Conservation (phyloP, 2,797 vertebrate genomes). For the Sebastes steindachneri region DNA sequence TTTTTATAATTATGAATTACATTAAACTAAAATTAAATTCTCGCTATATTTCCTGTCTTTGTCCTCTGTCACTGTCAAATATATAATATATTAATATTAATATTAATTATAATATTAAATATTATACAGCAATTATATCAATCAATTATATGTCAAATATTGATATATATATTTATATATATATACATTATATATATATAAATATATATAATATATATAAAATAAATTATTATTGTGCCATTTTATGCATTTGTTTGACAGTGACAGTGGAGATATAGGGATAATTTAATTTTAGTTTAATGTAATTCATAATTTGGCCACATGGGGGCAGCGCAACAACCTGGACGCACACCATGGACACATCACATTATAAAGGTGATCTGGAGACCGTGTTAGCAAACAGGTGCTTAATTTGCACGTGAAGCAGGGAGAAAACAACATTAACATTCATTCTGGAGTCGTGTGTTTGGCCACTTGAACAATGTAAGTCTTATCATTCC, state of each 20-base stretch:
- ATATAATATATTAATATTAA: no score
- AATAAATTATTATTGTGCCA: no score
- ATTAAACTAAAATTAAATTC: background rate
- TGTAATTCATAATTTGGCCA: background rate
- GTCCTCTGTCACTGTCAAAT: no score
- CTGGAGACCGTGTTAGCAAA: rapidly evolving
- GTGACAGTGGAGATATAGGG: background rate
- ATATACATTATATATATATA: no score
- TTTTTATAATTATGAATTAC: background rate
- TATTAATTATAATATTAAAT: no score
- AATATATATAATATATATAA: no score
- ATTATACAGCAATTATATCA: no score
- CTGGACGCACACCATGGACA: background rate
- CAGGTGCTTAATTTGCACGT: background rate
- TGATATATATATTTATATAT: no score
- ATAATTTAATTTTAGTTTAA: background rate
- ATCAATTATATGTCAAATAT: no score
- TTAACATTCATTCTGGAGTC: background rate
- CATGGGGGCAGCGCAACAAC: slow-evolving; percentile 12
- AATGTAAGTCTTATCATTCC: background rate
- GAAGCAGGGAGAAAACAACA: background rate
- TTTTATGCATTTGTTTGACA: no score
- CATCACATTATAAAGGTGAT: background rate
- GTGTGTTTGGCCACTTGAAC: background rate
- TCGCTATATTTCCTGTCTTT: background rate